Evolutionary conservation across 2,888 invertebrate genomes (phyloP).

Genomic region (Cerastoderma edule): DNA sequence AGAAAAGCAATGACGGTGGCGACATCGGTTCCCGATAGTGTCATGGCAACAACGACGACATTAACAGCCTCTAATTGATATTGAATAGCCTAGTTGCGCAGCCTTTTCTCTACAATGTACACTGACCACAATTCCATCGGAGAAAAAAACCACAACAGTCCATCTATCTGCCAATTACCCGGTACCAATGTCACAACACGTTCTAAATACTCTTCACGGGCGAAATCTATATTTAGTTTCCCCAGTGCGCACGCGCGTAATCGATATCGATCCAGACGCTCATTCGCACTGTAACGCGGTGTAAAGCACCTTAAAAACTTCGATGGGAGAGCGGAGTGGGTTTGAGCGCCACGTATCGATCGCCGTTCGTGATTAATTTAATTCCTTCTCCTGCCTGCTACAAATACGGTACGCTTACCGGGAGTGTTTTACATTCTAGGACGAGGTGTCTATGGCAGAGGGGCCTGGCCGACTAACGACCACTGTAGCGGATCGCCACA

Average conservation of each 20-base stretch:
- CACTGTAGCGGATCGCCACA: slow-evolving; percentile 64
- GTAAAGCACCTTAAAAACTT: slow-evolving; percentile 66
- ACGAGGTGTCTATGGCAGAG: slow-evolving; percentile 77
- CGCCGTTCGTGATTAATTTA: slow-evolving; percentile 69
- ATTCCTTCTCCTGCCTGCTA: slow-evolving; percentile 59
- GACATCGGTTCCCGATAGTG: slow-evolving; percentile 15
- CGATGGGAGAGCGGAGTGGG: slow-evolving; percentile 59
- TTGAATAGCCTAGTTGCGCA: slow-evolving; percentile 18
- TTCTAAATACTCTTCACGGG: slow-evolving; percentile 25
- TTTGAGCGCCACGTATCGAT: slow-evolving; percentile 63
- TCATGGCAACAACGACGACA: slow-evolving; percentile 19
- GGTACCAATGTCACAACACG: slow-evolving; percentile 20
- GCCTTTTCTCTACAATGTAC: slow-evolving; percentile 17
- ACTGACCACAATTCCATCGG: slow-evolving; percentile 8
- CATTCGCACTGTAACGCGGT: slow-evolving; percentile 59
- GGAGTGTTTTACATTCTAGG: slow-evolving; percentile 61
- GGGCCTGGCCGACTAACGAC: slow-evolving; percentile 71
- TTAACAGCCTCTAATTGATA: slow-evolving; percentile 21
- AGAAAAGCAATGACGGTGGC: too few species aligned
- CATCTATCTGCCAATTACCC: slow-evolving; percentile 23
- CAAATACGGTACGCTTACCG: slow-evolving; percentile 43
- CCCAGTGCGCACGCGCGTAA: slow-evolving; percentile 40
- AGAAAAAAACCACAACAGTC: too few species aligned
- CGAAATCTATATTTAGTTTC: slow-evolving; percentile 47
- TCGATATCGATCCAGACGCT: slow-evolving; percentile 58